Evolutionary conservation across 2,888 invertebrate species (phyloP).

Genomic region (Eilema caniola): DNA sequence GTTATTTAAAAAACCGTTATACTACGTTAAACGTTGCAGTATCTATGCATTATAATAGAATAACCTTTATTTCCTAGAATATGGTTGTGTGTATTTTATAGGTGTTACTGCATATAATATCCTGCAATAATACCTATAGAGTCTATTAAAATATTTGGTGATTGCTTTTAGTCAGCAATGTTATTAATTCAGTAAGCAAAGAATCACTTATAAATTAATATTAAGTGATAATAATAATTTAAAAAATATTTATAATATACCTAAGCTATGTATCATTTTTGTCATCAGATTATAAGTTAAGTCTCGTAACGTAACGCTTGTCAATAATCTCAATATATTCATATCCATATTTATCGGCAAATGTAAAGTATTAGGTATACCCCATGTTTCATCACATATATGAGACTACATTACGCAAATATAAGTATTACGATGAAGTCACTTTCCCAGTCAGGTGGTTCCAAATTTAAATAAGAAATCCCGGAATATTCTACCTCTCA

Average conservation of each 20-base stretch:
- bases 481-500: not conserved
- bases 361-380: not conserved
- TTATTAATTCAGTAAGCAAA: no score
- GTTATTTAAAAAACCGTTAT: not conserved
- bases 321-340: not conserved
- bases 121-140: no score
- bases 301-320: not conserved
- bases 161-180: no score
- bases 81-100: not conserved
- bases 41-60: not conserved
- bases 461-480: slow-evolving; percentile 4
- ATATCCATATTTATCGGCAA: not conserved
- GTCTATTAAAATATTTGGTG: no score
- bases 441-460: not conserved
- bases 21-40: not conserved
- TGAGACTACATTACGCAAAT: not conserved
- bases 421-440: not conserved
- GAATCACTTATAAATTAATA: no score
- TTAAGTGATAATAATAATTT: no score
- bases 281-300: not conserved
- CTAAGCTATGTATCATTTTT: no score
- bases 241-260: no score
- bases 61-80: no score
- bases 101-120: no score
- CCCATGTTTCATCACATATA: not conserved